phyloP scores from a whole-genome alignment of 1,140 invertebrate genomes.

The Papilio dardanus region DNA sequence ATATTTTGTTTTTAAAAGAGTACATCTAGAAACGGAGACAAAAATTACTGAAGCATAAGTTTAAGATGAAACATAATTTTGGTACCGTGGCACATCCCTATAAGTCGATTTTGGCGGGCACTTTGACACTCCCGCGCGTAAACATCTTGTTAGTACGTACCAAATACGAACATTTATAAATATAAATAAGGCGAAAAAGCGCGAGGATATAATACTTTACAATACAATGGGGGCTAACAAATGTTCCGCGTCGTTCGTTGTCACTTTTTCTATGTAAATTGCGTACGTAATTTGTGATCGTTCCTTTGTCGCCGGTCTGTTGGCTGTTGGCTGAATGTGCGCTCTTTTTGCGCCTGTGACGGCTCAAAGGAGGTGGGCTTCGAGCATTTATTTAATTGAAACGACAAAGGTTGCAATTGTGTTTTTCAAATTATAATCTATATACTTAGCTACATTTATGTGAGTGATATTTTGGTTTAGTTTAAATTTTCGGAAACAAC shows the following conservation, averaged over 20 bases:
- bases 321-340: constrained; percentile 31
- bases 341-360: constrained; percentile 41
- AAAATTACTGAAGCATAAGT: too few species aligned
- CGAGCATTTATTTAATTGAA: constrained; percentile 29
- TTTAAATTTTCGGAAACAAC: too few species aligned
- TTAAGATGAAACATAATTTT: too few species aligned
- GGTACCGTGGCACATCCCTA: constrained; percentile 9
- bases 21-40: too few species aligned
- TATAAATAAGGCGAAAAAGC: constrained; percentile 61
- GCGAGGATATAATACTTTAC: constrained; percentile 58
- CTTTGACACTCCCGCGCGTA: constrained; percentile 57
- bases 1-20: too few species aligned
- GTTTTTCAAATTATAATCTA: constrained; percentile 10
- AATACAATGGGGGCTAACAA: constrained; percentile 68
- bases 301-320: constrained; percentile 47
- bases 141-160: constrained; percentile 69
- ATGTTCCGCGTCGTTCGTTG: constrained; percentile 61
- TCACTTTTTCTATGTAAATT: constrained; percentile 72
- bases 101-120: constrained; percentile 49
- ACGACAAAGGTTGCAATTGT: constrained; percentile 21
- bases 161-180: constrained; percentile 69
- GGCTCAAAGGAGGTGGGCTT: constrained; percentile 47
- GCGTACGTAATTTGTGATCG: constrained; percentile 63
- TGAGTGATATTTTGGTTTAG: not conserved
- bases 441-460: constrained; percentile 16